phyloP scores from a whole-genome alignment of 2,888 invertebrate genomes.

The Caenorhabditis sp. region DNA sequence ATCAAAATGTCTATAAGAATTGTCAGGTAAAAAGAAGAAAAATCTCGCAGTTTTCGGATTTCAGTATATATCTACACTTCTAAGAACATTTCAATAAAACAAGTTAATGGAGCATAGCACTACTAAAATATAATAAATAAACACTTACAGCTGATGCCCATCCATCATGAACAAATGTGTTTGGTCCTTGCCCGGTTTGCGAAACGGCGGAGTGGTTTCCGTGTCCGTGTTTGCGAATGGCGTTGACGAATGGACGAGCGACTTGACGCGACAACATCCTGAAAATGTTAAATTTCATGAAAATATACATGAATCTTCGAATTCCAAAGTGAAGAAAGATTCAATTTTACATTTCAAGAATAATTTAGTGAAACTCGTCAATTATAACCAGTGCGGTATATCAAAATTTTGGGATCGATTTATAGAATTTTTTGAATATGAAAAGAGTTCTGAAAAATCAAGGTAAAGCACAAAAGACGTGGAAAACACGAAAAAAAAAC shows the following conservation, averaged over 20 bases:
- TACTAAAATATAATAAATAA: no score
- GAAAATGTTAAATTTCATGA: constrained; percentile 1
- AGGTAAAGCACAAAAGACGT: not conserved
- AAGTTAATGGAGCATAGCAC: no score
- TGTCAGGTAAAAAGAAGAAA: no score
- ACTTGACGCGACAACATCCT: constrained; percentile 55
- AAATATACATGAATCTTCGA: not conserved
- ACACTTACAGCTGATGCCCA: constrained; percentile 67
- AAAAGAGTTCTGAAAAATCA: not conserved
- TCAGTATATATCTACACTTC: no score
- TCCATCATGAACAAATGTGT: constrained; percentile 62
- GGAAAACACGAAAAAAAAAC: constrained; percentile 11
- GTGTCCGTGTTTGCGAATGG: constrained; percentile 44
- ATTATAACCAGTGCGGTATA: not conserved
- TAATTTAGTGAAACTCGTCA: no score
- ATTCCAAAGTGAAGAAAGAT: not conserved
- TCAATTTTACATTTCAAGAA: no score
- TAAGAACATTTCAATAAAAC: no score
- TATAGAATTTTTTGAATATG: constrained; percentile 8
- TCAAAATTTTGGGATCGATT: not conserved
- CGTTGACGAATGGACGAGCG: constrained; percentile 52
- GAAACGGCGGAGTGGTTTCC: constrained; percentile 46
- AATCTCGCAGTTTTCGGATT: no score
- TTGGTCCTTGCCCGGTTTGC: constrained; percentile 59
- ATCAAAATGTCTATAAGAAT: no score